Percentiles rank a stretch among this genome's conserved stretches.
Evolutionary conservation across 2,888 invertebrate genomes (phyloP).

Genomic region (Epinotia ramella): DNA sequence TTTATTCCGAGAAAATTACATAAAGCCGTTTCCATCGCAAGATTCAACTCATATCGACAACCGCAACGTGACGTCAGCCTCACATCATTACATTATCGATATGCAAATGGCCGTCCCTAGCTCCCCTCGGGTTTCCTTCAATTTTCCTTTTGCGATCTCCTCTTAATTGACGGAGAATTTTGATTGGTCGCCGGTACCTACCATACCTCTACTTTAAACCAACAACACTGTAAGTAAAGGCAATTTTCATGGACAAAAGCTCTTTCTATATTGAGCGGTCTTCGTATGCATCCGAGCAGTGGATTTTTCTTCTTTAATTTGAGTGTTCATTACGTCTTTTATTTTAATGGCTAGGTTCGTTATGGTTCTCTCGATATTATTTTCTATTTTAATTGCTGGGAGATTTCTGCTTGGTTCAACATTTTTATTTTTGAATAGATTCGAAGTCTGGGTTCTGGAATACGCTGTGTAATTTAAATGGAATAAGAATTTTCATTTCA

Average conservation of each 20-base stretch:
- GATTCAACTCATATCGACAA: constrained; percentile 33
- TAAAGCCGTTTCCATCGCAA: not conserved
- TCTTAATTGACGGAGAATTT: constrained; percentile 85
- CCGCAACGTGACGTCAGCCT: constrained; percentile 1
- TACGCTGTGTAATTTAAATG: too few species aligned
- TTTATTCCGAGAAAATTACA: not conserved
- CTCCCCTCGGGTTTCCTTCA: constrained; percentile 82
- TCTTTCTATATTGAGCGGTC: not conserved
- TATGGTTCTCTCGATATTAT: constrained; percentile 79
- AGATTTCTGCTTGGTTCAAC: constrained; percentile 62
- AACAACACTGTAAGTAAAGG: not conserved
- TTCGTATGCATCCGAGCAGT: constrained; percentile 21
- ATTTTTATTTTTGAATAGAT: constrained; percentile 55
- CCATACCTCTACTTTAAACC: constrained; percentile 64
- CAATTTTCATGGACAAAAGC: not conserved
- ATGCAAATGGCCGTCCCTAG: constrained; percentile 54
- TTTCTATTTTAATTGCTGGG: constrained; percentile 76
- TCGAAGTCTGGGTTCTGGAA: not conserved
- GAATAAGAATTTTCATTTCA: not conserved
- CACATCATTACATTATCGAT: constrained; percentile 45
- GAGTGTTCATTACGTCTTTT: constrained; percentile 81
- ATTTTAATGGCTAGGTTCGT: constrained; percentile 84
- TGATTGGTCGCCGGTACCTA: constrained; percentile 80
- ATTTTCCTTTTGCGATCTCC: constrained; percentile 84
- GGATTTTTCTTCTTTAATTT: constrained; percentile 66